Evolutionary conservation across 2,113 vertebrate genomes (phyloP).

Genomic region (Albula glossodonta): DNA sequence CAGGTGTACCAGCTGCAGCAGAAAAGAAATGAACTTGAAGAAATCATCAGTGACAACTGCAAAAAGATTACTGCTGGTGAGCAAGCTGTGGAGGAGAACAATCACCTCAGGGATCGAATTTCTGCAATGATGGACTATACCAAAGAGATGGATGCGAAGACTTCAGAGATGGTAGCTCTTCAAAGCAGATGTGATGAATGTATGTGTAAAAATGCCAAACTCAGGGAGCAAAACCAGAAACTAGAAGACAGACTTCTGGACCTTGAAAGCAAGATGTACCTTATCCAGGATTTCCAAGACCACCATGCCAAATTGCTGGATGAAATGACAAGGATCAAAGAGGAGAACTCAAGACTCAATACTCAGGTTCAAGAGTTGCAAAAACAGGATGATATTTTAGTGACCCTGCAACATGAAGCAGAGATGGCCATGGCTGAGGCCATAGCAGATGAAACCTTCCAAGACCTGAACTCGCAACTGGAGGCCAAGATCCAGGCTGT

Average conservation of each 20-base stretch:
- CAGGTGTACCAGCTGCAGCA: conserved; percentile 67
- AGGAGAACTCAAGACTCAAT: conserved; percentile 47
- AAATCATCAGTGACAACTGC: conserved; percentile 42
- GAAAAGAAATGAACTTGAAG: conserved; percentile 60
- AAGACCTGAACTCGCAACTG: conserved; percentile 46
- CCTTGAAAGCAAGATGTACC: conserved; percentile 46
- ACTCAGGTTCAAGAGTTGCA: conserved; percentile 46
- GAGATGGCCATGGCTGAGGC: neutral
- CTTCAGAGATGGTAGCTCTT: conserved; percentile 38
- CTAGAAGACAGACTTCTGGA: conserved; percentile 52
- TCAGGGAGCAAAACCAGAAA: conserved; percentile 52
- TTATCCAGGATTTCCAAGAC: conserved; percentile 35
- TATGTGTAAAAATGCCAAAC: conserved; percentile 44
- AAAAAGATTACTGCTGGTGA: conserved; percentile 50
- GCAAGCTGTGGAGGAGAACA: conserved; percentile 60
- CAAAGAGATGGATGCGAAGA: conserved; percentile 51
- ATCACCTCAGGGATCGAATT: conserved; percentile 56
- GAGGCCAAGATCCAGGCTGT: conserved; percentile 44
- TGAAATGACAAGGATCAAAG: conserved; percentile 36
- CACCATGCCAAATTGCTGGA: conserved; percentile 46
- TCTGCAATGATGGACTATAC: conserved; percentile 50
- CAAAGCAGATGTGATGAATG: conserved; percentile 52
- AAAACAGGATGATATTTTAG: conserved; percentile 28
- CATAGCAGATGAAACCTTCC: conserved; percentile 38
- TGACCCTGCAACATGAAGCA: neutral